Percentiles rank a stretch among this genome's conserved stretches.
phyloP scores from a whole-genome alignment of 2,113 vertebrate species.

The Pimephales promelas region DNA sequence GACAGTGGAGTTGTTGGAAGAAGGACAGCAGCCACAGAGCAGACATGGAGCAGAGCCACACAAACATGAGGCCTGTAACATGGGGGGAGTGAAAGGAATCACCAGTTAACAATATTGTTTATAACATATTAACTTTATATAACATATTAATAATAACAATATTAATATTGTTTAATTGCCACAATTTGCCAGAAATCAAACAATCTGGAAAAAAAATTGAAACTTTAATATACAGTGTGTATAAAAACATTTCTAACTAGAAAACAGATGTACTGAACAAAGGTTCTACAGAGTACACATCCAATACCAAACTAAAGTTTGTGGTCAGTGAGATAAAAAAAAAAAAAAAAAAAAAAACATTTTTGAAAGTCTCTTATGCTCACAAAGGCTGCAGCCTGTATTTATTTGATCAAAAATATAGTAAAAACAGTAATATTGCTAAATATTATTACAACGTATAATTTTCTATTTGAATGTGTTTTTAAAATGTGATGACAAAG shows the following conservation, averaged over 20 bases:
- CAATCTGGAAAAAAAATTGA: background rate
- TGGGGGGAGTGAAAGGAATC: background rate
- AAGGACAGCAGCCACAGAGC: constrained; percentile 92
- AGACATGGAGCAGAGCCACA: constrained; percentile 93
- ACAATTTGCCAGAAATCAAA: background rate
- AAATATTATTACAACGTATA: background rate
- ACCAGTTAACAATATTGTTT: background rate
- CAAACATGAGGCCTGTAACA: constrained; percentile 87
- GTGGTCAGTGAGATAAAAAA: background rate
- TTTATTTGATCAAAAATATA: too few species aligned
- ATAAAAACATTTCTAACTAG: background rate
- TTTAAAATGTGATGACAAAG: background rate
- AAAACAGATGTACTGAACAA: too few species aligned
- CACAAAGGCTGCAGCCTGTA: background rate
- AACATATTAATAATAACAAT: too few species aligned
- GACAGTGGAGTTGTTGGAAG: constrained; percentile 87
- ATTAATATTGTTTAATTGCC: background rate
- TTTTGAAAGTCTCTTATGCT: background rate
- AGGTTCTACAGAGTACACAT: too few species aligned
- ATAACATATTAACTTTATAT: too few species aligned
- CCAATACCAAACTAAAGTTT: background rate
- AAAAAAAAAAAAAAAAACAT: too few species aligned
- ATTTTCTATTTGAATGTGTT: background rate
- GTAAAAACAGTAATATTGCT: too few species aligned
- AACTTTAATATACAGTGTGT: background rate